Base-by-base conservation (phyloP, 1,140 invertebrate genomes). In the Lerema accius region DNA sequence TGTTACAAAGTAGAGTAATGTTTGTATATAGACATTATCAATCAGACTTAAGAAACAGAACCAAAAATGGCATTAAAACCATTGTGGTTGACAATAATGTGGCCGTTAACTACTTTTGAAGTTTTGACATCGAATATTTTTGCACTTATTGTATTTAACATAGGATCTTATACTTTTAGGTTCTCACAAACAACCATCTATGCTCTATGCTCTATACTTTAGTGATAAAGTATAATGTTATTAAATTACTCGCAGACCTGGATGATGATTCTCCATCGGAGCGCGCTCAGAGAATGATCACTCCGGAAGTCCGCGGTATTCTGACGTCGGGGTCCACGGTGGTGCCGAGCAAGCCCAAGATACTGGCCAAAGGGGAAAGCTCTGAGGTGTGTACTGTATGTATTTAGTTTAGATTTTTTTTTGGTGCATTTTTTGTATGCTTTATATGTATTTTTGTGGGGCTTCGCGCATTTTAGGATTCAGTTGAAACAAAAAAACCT, bases 281-380 rank as follows among this genome's bases (percentile, higher is more conserved):
- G 49, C 84, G 90, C 46, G 90, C 90, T 35, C 86, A 91, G 55
- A 77, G 86, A 40, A 92, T 92, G 89, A 86, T 92, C 37, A 91
- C 90, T 0, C 86, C 82, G 3, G 91, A 92, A 82, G 90, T 92
- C 4, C 72, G 86, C 28, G 89, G 92, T 23, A 93, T 93, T 32
- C 71, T 93, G 5, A 93, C 93, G 71, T 89, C 91, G 0, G 90
- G 90, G 10, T 85, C 89, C 2, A 92, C 91, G 14, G 83, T 89
- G 0, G 80, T 91, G 55, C 88, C 88, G 0, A 53, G 75, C 1
- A 86, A 86, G 43, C 68, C 78, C 0, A 86, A 86, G 58, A 76
- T 75, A 0, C 63, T 91, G 60, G 82, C 86, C 0, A 92, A 91
- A 60, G 91, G 89, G 61, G 89, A 91, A 63, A 92, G 89, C 65